Percentiles rank a stretch among this genome's conserved stretches.
These are phyloP conservation scores for Apodemus speciosus DNA, from an alignment of 2,113 vertebrate species.

Conservation along the genomic window DNA sequence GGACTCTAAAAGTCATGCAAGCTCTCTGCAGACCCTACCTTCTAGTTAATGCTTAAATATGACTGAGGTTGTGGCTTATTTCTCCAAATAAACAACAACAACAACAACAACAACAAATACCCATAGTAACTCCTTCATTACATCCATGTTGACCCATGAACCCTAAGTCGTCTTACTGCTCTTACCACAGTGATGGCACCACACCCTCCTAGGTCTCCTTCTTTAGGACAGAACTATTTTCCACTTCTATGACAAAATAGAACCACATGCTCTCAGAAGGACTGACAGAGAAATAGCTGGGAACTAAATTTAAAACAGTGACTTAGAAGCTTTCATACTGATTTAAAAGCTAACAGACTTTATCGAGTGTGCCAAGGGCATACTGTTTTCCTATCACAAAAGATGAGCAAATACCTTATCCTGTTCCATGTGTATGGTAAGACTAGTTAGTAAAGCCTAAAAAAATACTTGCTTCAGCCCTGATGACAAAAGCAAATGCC, in stretches of 20 bases:
- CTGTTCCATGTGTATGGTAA: background rate
- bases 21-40: background rate
- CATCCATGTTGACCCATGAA: background rate
- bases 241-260: background rate
- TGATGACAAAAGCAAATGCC: conserved; percentile 11
- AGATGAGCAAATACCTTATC: conserved; percentile 1
- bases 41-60: background rate
- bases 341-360: background rate
- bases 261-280: background rate
- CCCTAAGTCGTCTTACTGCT: background rate
- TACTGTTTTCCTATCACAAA: background rate
- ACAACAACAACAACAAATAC: no score
- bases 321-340: background rate
- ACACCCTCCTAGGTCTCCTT: background rate
- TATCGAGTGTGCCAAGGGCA: background rate
- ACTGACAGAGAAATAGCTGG: background rate
- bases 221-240: background rate
- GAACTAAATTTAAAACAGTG: background rate
- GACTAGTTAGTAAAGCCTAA: background rate
- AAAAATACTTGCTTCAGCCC: conserved; percentile 16
- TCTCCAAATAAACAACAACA: background rate
- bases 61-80: background rate
- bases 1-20: background rate
- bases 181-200: background rate
- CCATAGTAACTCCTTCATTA: background rate